Conservation (phyloP, 2,888 invertebrate genomes). For the Encarsia formosa region DNA sequence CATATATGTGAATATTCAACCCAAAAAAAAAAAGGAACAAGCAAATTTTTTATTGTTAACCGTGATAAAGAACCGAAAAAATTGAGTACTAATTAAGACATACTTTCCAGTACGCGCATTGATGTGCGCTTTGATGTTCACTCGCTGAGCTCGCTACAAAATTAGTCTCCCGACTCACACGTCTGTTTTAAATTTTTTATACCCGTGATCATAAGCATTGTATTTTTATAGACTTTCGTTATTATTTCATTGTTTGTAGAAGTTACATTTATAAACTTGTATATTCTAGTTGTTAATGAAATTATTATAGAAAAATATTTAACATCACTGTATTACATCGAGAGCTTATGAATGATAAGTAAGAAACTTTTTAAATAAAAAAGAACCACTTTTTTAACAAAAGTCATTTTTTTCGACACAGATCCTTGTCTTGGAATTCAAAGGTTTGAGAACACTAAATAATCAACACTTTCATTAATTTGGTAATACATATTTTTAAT, state of each 20-base stretch:
- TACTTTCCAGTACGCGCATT: no score
- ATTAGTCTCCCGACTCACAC: conserved; percentile 31
- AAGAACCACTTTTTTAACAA: conserved; percentile 12
- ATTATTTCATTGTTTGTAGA: conserved; percentile 43
- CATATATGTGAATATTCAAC: conserved; percentile 35
- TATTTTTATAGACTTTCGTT: conserved; percentile 49
- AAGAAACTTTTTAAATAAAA: conserved; percentile 18
- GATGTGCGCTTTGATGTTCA: no score
- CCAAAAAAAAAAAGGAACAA: conserved; percentile 25
- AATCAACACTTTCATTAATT: background rate
- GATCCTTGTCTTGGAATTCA: background rate
- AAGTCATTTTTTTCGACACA: background rate
- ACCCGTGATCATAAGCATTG: conserved; percentile 43
- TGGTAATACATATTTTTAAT: conserved; percentile 24
- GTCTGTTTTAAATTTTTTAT: conserved; percentile 42
- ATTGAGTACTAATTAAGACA: conserved; percentile 17
- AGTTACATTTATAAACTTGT: conserved; percentile 30
- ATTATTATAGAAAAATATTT: conserved; percentile 20
- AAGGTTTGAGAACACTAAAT: background rate
- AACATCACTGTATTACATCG: conserved; percentile 15
- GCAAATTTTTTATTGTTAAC: conserved; percentile 10
- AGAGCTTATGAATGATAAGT: conserved; percentile 23
- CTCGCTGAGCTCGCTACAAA: conserved; percentile 20
- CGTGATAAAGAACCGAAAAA: conserved; percentile 13
- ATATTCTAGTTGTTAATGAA: conserved; percentile 37